Conservation (phyloP, 2,888 invertebrate genomes). For the Notocelia uddmanniana region DNA sequence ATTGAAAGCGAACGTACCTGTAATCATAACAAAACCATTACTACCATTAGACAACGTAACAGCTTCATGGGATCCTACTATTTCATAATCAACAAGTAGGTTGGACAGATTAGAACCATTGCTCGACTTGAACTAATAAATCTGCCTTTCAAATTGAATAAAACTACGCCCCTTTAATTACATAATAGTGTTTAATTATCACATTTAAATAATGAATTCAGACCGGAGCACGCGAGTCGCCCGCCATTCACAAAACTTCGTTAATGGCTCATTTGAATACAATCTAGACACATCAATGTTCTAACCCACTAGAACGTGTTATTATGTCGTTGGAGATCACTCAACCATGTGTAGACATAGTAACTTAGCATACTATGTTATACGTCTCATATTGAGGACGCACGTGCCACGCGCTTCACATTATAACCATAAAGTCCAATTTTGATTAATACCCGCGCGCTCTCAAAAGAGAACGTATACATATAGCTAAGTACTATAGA, state of each 20-base stretch:
- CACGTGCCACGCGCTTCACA: slow-evolving; percentile 1
- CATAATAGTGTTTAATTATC: slow-evolving; percentile 72
- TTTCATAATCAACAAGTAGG: slow-evolving; percentile 47
- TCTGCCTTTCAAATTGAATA: slow-evolving; percentile 61
- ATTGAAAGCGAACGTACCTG: slow-evolving; percentile 45
- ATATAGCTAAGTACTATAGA: slow-evolving; percentile 47
- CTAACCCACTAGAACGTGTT: slow-evolving; percentile 42
- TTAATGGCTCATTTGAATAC: slow-evolving; percentile 75
- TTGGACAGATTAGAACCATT: slow-evolving; percentile 41
- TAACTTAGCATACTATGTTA: slow-evolving; percentile 7
- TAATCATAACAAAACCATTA: slow-evolving; percentile 45
- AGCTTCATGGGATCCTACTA: slow-evolving; percentile 38
- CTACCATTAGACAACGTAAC: slow-evolving; percentile 40
- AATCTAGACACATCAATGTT: slow-evolving; percentile 60
- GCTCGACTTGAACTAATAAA: slow-evolving; percentile 54
- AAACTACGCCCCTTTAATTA: slow-evolving; percentile 65
- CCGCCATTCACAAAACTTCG: slow-evolving; percentile 72
- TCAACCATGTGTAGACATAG: slow-evolving; percentile 43
- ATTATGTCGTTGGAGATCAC: slow-evolving; percentile 52
- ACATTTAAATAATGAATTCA: slow-evolving; percentile 77
- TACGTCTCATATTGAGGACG: neutral
- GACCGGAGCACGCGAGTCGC: slow-evolving; percentile 66
- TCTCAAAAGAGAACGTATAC: slow-evolving; percentile 1
- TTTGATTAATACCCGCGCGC: neutral
- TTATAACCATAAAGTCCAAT: neutral